phyloP scores from a whole-genome alignment of 2,888 invertebrate genomes.

The Tetropium fuscum region DNA sequence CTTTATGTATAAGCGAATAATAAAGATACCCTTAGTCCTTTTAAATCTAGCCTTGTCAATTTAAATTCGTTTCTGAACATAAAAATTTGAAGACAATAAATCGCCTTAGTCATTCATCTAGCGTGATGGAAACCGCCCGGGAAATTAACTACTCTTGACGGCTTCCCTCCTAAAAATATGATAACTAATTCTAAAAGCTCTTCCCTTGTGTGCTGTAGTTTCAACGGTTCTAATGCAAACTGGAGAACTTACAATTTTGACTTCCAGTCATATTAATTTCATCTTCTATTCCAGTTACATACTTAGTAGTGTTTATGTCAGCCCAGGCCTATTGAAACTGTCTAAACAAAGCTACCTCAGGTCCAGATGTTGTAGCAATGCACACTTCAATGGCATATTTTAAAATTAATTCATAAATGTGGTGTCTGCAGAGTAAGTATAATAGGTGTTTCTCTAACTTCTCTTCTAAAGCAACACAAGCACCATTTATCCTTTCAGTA shows the following conservation, averaged over 20 bases:
- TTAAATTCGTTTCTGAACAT: too few species aligned
- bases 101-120: neutral
- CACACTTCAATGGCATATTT: neutral
- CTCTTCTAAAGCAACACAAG: conserved; percentile 35
- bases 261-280: too few species aligned
- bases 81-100: too few species aligned
- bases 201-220: neutral
- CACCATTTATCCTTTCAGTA: neutral
- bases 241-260: neutral
- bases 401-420: conserved; percentile 42
- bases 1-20: too few species aligned
- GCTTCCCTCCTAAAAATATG: neutral
- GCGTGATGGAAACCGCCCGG: neutral
- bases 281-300: neutral
- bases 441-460: conserved; percentile 42
- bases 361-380: neutral
- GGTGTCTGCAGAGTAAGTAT: conserved; percentile 49
- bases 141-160: neutral
- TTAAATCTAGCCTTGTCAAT: too few species aligned
- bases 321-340: neutral
- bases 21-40: too few species aligned
- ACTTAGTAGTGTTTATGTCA: neutral
- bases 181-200: neutral
- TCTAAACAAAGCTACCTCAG: neutral
- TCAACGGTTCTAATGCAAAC: neutral